Evolutionary conservation across 2,888 invertebrate genomes (phyloP).

Genomic region (Thereva unica): DNA sequence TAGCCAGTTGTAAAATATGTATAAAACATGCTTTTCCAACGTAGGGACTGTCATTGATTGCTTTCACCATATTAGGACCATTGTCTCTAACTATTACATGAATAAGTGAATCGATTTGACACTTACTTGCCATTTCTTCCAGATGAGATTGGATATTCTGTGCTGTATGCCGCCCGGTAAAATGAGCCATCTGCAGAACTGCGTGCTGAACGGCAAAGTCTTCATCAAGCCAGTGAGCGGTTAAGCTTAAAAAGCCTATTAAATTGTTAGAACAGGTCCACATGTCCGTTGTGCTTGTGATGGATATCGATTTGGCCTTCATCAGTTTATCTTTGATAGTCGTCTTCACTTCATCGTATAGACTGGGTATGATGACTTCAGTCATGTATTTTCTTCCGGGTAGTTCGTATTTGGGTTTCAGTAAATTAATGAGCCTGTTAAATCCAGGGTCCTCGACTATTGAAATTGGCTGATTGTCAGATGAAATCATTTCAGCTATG

Average conservation of each 20-base stretch:
- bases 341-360: neutral
- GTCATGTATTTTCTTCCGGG: neutral
- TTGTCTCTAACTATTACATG: constrained; percentile 30
- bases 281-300: too few relatives aligned
- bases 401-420: neutral
- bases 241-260: too few relatives aligned
- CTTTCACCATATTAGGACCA: constrained; percentile 38
- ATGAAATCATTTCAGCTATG: constrained; percentile 1
- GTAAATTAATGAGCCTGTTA: neutral
- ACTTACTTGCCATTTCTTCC: too few relatives aligned
- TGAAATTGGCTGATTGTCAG: neutral
- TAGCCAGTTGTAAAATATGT: constrained; percentile 34
- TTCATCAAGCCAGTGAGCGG: too few relatives aligned
- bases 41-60: constrained; percentile 26
- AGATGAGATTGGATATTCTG: too few relatives aligned
- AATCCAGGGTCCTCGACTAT: neutral
- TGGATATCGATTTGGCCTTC: too few relatives aligned
- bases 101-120: too few relatives aligned
- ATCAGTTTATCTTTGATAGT: too few relatives aligned
- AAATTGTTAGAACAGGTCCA: too few relatives aligned
- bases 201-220: too few relatives aligned
- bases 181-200: constrained; percentile 22
- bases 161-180: constrained; percentile 30
- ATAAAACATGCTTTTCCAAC: constrained; percentile 35
- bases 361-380: neutral